These are phyloP conservation scores for Cavia aperea DNA, from an alignment of 2,113 vertebrate species.

Conservation along the genomic window DNA sequence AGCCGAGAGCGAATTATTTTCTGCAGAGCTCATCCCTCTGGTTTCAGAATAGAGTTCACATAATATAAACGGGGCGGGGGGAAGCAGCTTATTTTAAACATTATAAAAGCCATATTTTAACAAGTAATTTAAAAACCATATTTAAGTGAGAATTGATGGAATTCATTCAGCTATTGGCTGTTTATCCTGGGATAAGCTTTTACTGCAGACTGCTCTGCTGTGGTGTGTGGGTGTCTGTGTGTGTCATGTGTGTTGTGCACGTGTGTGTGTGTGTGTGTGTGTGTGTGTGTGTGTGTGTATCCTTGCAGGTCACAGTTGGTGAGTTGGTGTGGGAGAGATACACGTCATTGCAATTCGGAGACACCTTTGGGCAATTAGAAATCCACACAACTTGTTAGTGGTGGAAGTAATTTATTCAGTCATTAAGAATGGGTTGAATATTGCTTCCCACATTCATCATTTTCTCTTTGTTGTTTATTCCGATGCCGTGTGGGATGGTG, in stretches of 20 bases:
- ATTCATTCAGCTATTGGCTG: background rate
- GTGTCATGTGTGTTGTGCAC: background rate
- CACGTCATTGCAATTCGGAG: background rate
- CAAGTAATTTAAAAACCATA: background rate
- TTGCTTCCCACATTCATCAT: background rate
- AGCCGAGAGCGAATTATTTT: background rate
- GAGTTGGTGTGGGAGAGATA: background rate
- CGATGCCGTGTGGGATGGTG: background rate
- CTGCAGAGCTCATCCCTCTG: background rate
- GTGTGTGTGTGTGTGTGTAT: background rate
- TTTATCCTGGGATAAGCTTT: background rate
- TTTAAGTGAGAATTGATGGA: background rate
- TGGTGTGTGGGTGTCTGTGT: background rate
- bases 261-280: background rate
- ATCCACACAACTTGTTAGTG: rapidly evolving
- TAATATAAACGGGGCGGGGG: background rate
- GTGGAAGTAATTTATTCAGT: background rate
- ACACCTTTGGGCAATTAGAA: background rate
- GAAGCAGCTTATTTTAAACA: background rate
- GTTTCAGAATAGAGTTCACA: background rate
- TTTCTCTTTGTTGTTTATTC: background rate
- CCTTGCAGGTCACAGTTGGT: background rate
- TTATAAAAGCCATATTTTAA: background rate
- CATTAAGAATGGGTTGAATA: background rate
- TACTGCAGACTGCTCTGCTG: background rate